These are phyloP conservation scores for Neodontobutis hainanensis DNA, from an alignment of 2,113 vertebrate species.

Conservation along the genomic window DNA sequence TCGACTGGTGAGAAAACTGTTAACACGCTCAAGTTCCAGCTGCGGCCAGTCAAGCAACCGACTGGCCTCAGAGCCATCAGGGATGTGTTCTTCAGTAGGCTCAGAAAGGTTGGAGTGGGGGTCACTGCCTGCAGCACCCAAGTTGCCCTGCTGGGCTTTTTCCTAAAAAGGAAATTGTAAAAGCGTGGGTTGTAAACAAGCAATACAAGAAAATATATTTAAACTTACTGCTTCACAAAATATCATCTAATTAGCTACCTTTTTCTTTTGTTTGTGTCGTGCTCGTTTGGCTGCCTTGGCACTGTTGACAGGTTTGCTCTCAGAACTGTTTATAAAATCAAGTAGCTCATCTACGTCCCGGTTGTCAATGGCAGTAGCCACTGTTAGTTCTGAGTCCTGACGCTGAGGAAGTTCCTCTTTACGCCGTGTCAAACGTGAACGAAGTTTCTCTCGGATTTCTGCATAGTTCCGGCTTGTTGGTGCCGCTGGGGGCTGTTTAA, in stretches of 20 bases:
- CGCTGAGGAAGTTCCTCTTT: conserved; percentile 95
- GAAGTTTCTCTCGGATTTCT: conserved; percentile 97
- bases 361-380: conserved; percentile 83
- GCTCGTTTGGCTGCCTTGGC: conserved; percentile 97
- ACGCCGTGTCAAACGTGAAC: conserved; percentile 91
- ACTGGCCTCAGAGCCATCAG: conserved; percentile 77
- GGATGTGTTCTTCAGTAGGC: conserved; percentile 61
- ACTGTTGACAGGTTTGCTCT: conserved; percentile 94
- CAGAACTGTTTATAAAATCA: conserved; percentile 97
- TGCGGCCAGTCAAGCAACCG: conserved; percentile 93
- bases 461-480: conserved; percentile 98
- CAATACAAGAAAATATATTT: neutral
- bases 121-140: conserved; percentile 69
- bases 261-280: conserved; percentile 98
- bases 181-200: neutral
- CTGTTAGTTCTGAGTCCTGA: conserved; percentile 86
- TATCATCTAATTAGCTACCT: conserved; percentile 76
- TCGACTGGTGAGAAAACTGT: conserved; percentile 95
- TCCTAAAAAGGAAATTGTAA: conserved; percentile 73
- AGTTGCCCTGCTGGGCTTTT: conserved; percentile 87
- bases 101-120: conserved; percentile 67
- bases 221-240: neutral
- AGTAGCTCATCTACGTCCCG: conserved; percentile 94
- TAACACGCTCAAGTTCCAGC: conserved; percentile 92
- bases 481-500: conserved; percentile 89